A percentile compares a stretch with the other conserved stretches of the same genome.
Conservation (phyloP, 2,888 invertebrate genomes). For the Synanthedon formicaeformis region DNA sequence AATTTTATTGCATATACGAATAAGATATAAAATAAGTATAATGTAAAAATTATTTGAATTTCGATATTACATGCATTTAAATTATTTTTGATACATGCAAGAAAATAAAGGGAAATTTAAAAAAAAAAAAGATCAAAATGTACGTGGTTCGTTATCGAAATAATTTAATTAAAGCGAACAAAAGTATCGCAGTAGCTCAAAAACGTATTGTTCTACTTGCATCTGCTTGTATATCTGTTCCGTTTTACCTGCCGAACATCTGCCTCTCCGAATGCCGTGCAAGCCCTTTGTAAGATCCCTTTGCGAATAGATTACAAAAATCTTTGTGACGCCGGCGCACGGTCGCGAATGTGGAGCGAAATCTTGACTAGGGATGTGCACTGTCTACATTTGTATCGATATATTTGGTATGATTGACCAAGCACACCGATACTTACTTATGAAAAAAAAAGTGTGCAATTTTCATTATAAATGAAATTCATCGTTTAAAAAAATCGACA, state of each 20-base stretch:
- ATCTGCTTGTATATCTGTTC: constrained; percentile 41
- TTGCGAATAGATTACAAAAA: constrained; percentile 50
- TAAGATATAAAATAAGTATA: too few relatives aligned
- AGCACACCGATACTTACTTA: too few relatives aligned
- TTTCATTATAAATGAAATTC: too few relatives aligned
- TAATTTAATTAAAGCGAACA: constrained; percentile 43
- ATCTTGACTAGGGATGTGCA: constrained; percentile 34
- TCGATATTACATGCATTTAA: too few relatives aligned
- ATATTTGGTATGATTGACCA: constrained; percentile 9
- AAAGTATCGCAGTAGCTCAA: constrained; percentile 18
- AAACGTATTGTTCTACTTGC: constrained; percentile 37
- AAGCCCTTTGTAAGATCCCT: constrained; percentile 21
- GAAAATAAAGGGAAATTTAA: too few relatives aligned
- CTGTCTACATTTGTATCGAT: constrained; percentile 10
- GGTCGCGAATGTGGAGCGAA: constrained; percentile 22
- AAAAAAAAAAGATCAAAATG: too few relatives aligned
- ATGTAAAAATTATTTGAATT: too few relatives aligned
- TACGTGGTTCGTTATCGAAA: background rate
- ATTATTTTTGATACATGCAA: too few relatives aligned
- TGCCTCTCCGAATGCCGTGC: constrained; percentile 26
- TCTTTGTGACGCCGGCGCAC: constrained; percentile 24
- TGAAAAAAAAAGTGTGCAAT: too few relatives aligned
- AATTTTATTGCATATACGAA: too few relatives aligned
- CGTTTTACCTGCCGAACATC: constrained; percentile 59
- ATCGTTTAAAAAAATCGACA: too few relatives aligned